Base-by-base conservation (phyloP, 2,113 vertebrate genomes). In the Trinectes maculatus region DNA sequence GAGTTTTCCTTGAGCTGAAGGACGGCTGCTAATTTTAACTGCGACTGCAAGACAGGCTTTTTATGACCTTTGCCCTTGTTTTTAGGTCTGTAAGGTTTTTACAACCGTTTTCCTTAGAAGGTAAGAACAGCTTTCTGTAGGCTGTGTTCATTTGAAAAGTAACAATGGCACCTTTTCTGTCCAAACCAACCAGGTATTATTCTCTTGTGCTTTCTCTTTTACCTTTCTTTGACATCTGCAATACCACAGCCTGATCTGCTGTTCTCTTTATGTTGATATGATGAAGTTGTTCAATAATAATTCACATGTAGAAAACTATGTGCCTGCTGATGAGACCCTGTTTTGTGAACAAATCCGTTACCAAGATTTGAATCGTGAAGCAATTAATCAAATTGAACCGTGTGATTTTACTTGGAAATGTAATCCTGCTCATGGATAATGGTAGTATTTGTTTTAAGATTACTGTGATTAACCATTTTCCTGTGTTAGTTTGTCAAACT, bases 161-260 rank as follows among this genome's bases (percentile, higher is more conserved):
- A 46, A 51, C 24, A 47, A 25, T 40, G 58, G 58, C 54, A 64
- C 67, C 16, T 62, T 63, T 58, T 40, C 16, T 44, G 21, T 47
- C 26, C 25, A 31, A 15, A 26, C 12, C 3, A 29, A 19, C 0
- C 24, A 37, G 33, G 2, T 16, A 39, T 7, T 40, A 5, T 61
- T 65, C 44, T 19, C 7, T 31, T 5, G 10, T 19, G 9, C 62
- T 57, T n/a, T 48, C 1, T 22, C 2, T 1, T 51, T 22, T 19
- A 3, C 3, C 11, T 46, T 25, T 26, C 2, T 10, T 40, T 16
- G n/a, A 46, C 1, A 18, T 4, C 61, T 9, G 2, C 5, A 54
- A 25, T 18, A 24, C 34, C 29, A 64, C 5, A 57, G 26, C 58
- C 25, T 3, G 18, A 26, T 19, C 9, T 0, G 5, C 10, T 26